A percentile compares a stretch with the other conserved stretches of the same genome.
Evolutionary conservation across 2,113 vertebrate genomes (phyloP).

Genomic region (Oryzias curvinotus): DNA sequence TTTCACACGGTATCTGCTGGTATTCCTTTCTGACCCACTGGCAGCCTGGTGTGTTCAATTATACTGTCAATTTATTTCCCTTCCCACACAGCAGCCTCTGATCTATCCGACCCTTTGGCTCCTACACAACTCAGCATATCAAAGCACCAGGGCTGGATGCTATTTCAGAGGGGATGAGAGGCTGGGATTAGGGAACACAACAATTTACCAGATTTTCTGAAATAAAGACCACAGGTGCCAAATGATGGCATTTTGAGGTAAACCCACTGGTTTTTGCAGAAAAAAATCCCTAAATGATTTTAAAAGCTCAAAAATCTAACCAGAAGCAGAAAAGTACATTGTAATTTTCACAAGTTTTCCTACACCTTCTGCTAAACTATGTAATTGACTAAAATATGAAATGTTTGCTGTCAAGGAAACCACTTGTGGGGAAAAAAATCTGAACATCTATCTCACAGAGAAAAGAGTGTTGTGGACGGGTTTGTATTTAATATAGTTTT

Average conservation of each 20-base stretch:
- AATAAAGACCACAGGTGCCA: constrained; percentile 10
- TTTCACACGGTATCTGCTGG: constrained; percentile 61
- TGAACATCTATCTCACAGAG: too few species aligned
- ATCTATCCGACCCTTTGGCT: constrained; percentile 61
- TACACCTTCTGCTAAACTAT: not conserved
- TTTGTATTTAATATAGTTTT: too few species aligned
- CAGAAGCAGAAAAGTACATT: too few species aligned
- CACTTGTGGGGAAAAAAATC: too few species aligned
- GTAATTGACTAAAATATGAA: not conserved
- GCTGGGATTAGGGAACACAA: constrained; percentile 33
- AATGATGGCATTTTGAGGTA: constrained; percentile 16
- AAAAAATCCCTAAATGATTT: not conserved
- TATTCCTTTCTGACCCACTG: constrained; percentile 62
- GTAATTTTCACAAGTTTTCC: not conserved
- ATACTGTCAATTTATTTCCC: constrained; percentile 65
- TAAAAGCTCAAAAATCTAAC: too few species aligned
- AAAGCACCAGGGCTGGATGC: constrained; percentile 34
- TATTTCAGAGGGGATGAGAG: constrained; percentile 45
- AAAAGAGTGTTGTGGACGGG: too few species aligned
- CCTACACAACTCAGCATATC: constrained; percentile 58
- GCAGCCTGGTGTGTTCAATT: constrained; percentile 70
- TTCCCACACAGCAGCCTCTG: constrained; percentile 67
- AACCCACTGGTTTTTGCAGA: not conserved
- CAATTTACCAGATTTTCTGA: constrained; percentile 34
- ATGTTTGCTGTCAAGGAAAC: not conserved